These are phyloP conservation scores for Oreochromis grahami DNA, from an alignment of 2,797 vertebrate species.

Conservation along the genomic window DNA sequence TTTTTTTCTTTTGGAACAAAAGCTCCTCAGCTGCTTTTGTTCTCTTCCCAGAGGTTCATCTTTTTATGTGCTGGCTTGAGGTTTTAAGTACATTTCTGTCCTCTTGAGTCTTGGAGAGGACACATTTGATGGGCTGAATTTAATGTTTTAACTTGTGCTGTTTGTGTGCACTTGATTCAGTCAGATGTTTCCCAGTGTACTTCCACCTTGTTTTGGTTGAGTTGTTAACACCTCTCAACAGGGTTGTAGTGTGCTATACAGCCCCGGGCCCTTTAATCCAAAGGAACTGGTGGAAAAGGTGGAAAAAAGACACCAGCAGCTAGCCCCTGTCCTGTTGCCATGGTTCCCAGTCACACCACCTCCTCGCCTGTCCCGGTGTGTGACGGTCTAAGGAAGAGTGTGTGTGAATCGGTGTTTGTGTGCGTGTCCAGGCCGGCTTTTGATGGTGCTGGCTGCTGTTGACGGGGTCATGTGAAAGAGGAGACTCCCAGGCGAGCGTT, in stretches of 20 bases:
- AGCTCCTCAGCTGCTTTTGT: neutral
- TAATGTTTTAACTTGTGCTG: neutral
- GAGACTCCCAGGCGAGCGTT: constrained; percentile 20
- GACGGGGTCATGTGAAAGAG: constrained; percentile 42
- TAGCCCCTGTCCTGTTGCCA: constrained; percentile 3
- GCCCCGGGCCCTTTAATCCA: neutral
- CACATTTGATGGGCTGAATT: neutral
- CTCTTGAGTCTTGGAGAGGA: neutral
- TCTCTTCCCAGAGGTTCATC: neutral
- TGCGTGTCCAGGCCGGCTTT: neutral
- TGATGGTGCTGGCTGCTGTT: constrained; percentile 29
- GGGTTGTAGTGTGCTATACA: neutral
- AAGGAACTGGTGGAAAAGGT: neutral
- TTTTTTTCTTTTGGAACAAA: neutral
- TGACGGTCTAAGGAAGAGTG: neutral
- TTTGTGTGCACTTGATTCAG: neutral
- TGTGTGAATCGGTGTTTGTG: neutral
- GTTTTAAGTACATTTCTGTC: neutral
- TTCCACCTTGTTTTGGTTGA: neutral
- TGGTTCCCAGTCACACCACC: constrained; percentile 26
- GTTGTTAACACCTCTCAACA: neutral
- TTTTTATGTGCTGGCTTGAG: neutral
- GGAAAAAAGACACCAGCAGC: neutral
- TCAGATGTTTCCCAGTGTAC: neutral
- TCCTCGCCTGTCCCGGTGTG: neutral